phyloP scores from a whole-genome alignment of 2,888 invertebrate genomes.

The Cecidostiba fungosa region DNA sequence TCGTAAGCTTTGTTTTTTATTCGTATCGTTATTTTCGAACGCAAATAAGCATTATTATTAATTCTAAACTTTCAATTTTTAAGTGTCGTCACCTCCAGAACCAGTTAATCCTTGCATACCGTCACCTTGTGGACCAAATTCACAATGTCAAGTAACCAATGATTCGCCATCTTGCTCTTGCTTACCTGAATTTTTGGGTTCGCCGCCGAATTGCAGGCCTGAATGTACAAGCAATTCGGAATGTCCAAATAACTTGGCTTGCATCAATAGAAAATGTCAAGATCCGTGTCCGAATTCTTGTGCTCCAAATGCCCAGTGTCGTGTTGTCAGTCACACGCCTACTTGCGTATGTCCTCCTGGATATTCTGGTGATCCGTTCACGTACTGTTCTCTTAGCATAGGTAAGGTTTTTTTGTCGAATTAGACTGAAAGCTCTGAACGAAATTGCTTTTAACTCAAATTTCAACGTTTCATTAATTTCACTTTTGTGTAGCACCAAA shows the following conservation, averaged over 20 bases:
- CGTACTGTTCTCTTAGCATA: constrained; percentile 80
- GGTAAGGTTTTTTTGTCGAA: constrained; percentile 74
- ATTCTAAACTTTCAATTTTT: constrained; percentile 9
- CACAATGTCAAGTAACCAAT: constrained; percentile 86
- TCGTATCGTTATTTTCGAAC: not conserved
- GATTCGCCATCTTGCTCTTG: constrained; percentile 89
- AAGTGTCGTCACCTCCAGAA: constrained; percentile 79
- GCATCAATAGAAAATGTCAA: constrained; percentile 88
- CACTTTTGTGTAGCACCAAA: not conserved
- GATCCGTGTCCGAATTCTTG: constrained; percentile 89
- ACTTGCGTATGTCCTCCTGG: constrained; percentile 83
- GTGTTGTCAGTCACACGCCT: constrained; percentile 85
- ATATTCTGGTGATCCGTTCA: constrained; percentile 84
- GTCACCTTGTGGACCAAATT: constrained; percentile 91
- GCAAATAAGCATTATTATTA: not conserved
- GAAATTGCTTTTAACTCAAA: not conserved
- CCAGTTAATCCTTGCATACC: constrained; percentile 87
- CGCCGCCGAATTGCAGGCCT: constrained; percentile 89
- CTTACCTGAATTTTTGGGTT: constrained; percentile 84
- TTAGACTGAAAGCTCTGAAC: not conserved
- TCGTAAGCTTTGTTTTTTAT: constrained; percentile 74
- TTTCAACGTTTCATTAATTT: not conserved
- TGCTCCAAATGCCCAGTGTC: constrained; percentile 86
- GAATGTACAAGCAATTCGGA: constrained; percentile 91
- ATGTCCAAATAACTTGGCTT: constrained; percentile 86